Conservation (phyloP, 2,113 vertebrate species). For the Bostrychus sinensis region DNA sequence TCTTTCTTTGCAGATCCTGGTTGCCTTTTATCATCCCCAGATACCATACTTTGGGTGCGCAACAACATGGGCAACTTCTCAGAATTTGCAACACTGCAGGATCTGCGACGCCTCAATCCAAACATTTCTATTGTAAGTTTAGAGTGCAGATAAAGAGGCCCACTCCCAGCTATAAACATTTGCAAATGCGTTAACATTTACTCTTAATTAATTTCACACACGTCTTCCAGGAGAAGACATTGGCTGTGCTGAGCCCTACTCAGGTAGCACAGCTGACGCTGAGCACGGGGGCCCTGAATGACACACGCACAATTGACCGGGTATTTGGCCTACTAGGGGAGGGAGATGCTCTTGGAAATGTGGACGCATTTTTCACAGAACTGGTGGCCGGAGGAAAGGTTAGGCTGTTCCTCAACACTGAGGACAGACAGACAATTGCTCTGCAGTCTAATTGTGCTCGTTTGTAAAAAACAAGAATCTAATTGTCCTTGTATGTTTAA, state of each 20-base stretch:
- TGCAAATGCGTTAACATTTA: not conserved
- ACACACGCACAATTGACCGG: conserved; percentile 22
- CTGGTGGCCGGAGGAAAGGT: conserved; percentile 23
- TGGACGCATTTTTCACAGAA: conserved; percentile 16
- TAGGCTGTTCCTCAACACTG: not conserved
- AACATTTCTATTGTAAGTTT: conserved; percentile 59
- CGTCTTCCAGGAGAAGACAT: conserved; percentile 6
- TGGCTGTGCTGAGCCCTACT: conserved; percentile 47
- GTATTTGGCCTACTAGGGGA: conserved; percentile 28
- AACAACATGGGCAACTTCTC: conserved; percentile 52
- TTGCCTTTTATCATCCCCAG: conserved; percentile 26
- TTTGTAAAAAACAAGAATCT: not conserved
- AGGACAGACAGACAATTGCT: not conserved
- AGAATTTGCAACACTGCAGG: conserved; percentile 24
- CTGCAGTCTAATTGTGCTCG: not conserved
- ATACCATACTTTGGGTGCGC: conserved; percentile 39
- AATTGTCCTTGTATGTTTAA: not conserved
- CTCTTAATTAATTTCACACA: conserved; percentile 2
- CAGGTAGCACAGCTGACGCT: conserved; percentile 48
- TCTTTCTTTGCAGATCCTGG: conserved; percentile 41
- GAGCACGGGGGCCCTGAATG: conserved; percentile 19
- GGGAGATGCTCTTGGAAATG: conserved; percentile 33
- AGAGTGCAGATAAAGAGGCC: not conserved
- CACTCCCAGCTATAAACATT: not conserved
- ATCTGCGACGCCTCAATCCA: conserved; percentile 48